Conservation (phyloP, 2,113 vertebrate species). For the Mirza zaza region DNA sequence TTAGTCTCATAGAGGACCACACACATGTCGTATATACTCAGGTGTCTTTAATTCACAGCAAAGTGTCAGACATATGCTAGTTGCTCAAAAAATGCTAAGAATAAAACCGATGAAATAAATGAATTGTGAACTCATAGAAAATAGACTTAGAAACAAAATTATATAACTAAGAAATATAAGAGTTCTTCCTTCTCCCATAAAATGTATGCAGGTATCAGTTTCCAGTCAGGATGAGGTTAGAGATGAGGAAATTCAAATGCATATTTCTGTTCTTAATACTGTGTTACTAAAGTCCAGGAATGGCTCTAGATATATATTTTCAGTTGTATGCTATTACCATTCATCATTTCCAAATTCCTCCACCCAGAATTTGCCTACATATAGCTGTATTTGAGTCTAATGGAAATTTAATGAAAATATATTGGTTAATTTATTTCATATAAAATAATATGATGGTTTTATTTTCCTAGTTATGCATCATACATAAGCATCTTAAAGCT, state of each 20-base stretch:
- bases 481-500: not conserved
- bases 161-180: not conserved
- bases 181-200: not conserved
- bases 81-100: not conserved
- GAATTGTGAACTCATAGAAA: not conserved
- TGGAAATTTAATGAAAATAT: slow-evolving; percentile 38
- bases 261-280: not conserved
- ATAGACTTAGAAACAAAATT: not conserved
- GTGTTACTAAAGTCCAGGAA: not conserved
- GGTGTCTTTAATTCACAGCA: not conserved
- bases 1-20: not conserved
- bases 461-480: slow-evolving; percentile 43
- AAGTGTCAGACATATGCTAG: not conserved
- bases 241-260: not conserved
- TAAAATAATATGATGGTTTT: slow-evolving; percentile 23
- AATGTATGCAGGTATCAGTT: not conserved
- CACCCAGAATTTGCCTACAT: not conserved
- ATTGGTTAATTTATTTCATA: slow-evolving; percentile 16
- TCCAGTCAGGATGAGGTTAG: not conserved
- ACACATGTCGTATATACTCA: not conserved
- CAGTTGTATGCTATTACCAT: not conserved
- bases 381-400: not conserved
- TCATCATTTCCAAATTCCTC: not conserved
- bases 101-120: not conserved
- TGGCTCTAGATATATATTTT: not conserved